Base-by-base conservation (phyloP, 2,888 invertebrate genomes). In the Synanthedon andrenaeformis region DNA sequence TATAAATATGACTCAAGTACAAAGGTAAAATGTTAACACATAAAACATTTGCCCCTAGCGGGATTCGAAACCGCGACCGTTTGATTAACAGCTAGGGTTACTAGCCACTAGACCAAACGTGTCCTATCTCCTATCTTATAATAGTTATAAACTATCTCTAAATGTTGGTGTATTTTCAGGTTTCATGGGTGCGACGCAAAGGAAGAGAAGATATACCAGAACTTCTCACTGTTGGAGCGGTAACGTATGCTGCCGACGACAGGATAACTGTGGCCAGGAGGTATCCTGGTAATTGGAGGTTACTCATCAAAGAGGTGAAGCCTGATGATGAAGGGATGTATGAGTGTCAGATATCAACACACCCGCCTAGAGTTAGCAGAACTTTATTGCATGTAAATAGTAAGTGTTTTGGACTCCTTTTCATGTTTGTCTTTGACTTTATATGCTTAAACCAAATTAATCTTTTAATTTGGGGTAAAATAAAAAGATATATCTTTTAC, bases 321-420 rank as follows among this genome's bases (percentile, higher is more conserved):
- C 90, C 90, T 51, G 90, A 90, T 54, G 92, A 92, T 66, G 91
- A 90, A 52, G 92, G 92, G 8, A 78, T 91, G 42, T 92, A 92
- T 75, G 91, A 92, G 73, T 92, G 92, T 69, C 92, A 92, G 86
- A 90, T 92, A 66, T 92, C 92, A 23, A 92, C 92, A 1, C 91
- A 92, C 72, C 92, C 92, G 2, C 92, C 92, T 13, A 89, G 90
- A 66, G 91, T 92, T 74, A 91, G 92, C 75, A 85, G 89, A 66
- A 90, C 90, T 51, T 91, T 90, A 66, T 82, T 92, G 57, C 91
- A 90, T 70, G 89, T 92, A 59, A 90, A 92, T 70, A 92, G 92
- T 92, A 82, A 82, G 86, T 73, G 51, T 51, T 42, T 48, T 50
- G 5, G 23, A 5, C 23, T 23, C 5, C 5, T 23, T 23, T 23